phyloP scores from a whole-genome alignment of 2,113 vertebrate species.

The Callocephalon fimbriatum region DNA sequence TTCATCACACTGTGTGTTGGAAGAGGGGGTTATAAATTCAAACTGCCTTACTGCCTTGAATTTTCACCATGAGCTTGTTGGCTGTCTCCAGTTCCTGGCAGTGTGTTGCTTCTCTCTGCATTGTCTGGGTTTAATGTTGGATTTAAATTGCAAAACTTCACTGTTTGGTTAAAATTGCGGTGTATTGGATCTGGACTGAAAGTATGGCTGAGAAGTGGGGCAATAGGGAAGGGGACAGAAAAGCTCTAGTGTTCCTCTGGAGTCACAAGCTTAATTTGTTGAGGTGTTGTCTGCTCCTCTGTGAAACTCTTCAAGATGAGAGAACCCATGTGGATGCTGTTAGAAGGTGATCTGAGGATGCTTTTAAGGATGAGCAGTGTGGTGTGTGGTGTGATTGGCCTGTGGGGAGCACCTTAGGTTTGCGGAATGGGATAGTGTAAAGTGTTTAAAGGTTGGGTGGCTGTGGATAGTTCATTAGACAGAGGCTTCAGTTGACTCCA shows the following conservation, averaged over 20 bases:
- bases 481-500: not conserved
- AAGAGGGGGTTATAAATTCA: not conserved
- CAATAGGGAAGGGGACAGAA: not conserved
- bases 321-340: not conserved
- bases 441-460: not conserved
- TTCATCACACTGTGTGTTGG: not conserved
- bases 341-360: not conserved
- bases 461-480: not conserved
- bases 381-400: not conserved
- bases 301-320: not conserved
- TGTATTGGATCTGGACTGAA: not conserved
- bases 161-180: not conserved
- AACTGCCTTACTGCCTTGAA: not conserved
- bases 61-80: not conserved
- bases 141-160: not conserved
- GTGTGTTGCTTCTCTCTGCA: not conserved
- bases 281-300: not conserved
- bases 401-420: not conserved
- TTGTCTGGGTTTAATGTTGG: not conserved
- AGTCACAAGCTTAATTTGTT: not conserved
- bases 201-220: not conserved
- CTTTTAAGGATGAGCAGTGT: not conserved
- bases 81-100: not conserved
- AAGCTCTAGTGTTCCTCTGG: not conserved
- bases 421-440: not conserved